These are phyloP conservation scores for Mantis religiosa DNA, from an alignment of 2,888 invertebrate species.

Conservation along the genomic window DNA sequence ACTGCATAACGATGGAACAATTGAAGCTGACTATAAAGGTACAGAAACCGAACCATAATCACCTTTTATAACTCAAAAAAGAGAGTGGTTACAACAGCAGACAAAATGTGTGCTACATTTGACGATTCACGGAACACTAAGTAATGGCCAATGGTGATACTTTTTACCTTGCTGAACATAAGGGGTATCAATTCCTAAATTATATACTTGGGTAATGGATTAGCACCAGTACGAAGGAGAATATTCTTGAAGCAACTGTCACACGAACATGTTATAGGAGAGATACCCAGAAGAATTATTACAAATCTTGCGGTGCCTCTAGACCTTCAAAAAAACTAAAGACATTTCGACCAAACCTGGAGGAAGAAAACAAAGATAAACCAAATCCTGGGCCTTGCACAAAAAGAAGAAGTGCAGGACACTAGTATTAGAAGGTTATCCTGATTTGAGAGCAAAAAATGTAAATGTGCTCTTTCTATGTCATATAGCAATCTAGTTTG, in stretches of 20 bases:
- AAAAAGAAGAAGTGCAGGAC: neutral
- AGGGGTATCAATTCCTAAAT: neutral
- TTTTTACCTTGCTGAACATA: constrained; percentile 5
- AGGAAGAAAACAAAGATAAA: too few relatives aligned
- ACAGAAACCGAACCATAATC: too few relatives aligned
- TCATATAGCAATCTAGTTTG: constrained; percentile 23
- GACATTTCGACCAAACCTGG: constrained; percentile 15
- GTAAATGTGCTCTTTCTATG: constrained; percentile 18
- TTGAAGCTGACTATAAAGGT: too few relatives aligned
- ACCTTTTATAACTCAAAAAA: too few relatives aligned
- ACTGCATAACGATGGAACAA: too few relatives aligned
- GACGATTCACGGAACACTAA: neutral
- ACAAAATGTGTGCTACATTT: too few relatives aligned
- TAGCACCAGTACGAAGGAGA: neutral
- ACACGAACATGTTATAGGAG: constrained; percentile 29
- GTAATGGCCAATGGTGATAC: constrained; percentile 17
- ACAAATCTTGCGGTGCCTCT: constrained; percentile 8
- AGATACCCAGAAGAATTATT: neutral
- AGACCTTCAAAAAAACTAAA: constrained; percentile 22
- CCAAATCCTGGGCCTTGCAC: neutral
- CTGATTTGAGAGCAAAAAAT: constrained; percentile 25
- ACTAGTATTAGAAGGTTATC: constrained; percentile 26
- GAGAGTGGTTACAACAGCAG: too few relatives aligned
- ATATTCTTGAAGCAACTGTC: constrained; percentile 29
- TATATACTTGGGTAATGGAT: neutral